Base-by-base conservation (phyloP, 2,797 vertebrate species). In the Myiothlypis chrysogaster region DNA sequence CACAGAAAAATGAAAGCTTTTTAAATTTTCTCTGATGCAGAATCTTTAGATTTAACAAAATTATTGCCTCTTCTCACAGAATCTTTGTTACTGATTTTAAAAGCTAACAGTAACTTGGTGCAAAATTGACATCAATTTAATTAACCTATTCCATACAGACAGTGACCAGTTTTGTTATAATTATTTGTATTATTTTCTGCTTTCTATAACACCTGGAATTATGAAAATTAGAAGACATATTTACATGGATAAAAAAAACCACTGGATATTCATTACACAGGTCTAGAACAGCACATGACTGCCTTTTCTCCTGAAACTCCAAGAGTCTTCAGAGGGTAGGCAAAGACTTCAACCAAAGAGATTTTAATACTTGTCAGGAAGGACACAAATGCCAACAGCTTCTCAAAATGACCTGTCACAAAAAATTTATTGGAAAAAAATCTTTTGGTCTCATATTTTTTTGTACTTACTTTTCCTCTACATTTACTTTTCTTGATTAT, bases 401-500 rank as follows among this genome's bases (percentile, higher is more conserved):
- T 90, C 21, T 37, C 23, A 32, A 82, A 90, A 8, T 15, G 7
- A 63, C 47, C 66, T 72, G 35, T 89, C 16, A 68, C 27, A 50
- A 86, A 87, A 69, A 5, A 7, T 15, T 61, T 82, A 1, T 49
- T 66, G 5, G 5, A 2, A 30, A 71, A 52, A 11, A 6, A 14
- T 11, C 8, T 52, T 85, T 83, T n/a, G 13, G 2, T 79, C 16
- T 66, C 20, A 11, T 41, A 11, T 23, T 8, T 18, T 83, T 37
- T 57, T 46, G 14, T 73, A 98, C 98, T 97, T 97, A 99, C 99
- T 98, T 99, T 99, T 95, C 99, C 99, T 96, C 98, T 98, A 96
- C 99, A 99, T 98, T 99, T 99, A 93, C 99, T 98, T 98, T 99
- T 99, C 97, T 98, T 99, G 94, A 99, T 99, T 97, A 99, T 99